These are phyloP conservation scores for Polyodon spathula DNA, from an alignment of 2,113 vertebrate genomes.

Conservation along the genomic window DNA sequence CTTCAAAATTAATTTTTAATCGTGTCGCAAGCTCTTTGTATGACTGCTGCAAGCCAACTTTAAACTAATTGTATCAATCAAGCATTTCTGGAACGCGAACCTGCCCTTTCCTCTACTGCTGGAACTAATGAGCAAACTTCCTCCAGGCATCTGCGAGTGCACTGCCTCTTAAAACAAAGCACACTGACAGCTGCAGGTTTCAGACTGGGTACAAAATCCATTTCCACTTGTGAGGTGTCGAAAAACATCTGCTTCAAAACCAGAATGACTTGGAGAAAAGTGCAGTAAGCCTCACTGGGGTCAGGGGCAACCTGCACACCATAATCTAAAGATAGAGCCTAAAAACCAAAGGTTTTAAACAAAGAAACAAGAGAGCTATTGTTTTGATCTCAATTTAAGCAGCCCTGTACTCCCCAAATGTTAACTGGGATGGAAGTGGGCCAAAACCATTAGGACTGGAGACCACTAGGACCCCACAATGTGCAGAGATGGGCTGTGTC, in stretches of 20 bases:
- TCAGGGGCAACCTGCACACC: neutral
- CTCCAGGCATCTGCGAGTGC: slow-evolving; percentile 8
- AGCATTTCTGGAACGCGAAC: neutral
- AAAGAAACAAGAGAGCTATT: neutral
- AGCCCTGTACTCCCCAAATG: neutral
- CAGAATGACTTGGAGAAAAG: neutral
- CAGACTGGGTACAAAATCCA: slow-evolving; percentile 17
- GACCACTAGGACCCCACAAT: neutral
- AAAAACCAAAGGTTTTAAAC: neutral
- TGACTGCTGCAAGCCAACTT: no score
- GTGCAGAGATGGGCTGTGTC: no score
- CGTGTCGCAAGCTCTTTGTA: no score
- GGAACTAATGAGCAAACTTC: neutral
- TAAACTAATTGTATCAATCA: no score
- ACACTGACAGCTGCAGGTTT: neutral
- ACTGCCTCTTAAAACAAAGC: slow-evolving; percentile 15
- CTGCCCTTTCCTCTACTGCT: neutral
- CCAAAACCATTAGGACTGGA: neutral
- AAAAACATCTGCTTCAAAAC: neutral
- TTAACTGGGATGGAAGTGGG: neutral
- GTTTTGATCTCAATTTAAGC: neutral
- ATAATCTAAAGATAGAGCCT: neutral
- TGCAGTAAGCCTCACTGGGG: neutral
- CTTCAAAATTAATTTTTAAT: no score
- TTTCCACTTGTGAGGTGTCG: neutral